These are phyloP conservation scores for Lutjanus erythropterus DNA, from an alignment of 2,113 vertebrate species.

Conservation along the genomic window DNA sequence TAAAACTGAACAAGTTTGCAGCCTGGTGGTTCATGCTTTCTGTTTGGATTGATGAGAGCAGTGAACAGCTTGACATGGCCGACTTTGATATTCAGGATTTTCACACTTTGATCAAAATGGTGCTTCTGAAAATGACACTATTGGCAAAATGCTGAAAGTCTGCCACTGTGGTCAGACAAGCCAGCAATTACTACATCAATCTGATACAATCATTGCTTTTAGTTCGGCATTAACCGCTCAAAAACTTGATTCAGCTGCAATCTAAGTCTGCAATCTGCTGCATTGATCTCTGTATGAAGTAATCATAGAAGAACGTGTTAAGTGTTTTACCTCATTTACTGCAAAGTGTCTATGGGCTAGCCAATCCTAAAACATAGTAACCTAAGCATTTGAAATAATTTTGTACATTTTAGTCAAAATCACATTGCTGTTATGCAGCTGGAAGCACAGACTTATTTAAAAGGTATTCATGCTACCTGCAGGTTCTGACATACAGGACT, in stretches of 20 bases:
- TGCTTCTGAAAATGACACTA: constrained; percentile 2
- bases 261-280: not conserved
- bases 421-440: not conserved
- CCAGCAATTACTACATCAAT: not conserved
- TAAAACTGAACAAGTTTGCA: not conserved
- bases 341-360: not conserved
- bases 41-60: constrained; percentile 23
- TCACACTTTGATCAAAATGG: constrained; percentile 15
- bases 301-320: not conserved
- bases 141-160: not conserved
- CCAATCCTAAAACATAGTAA: not conserved
- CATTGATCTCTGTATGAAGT: not conserved
- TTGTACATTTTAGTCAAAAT: not conserved
- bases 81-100: constrained; percentile 11
- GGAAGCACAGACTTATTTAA: not conserved
- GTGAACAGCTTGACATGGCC: not conserved
- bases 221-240: not conserved
- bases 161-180: constrained; percentile 3
- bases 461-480: not conserved
- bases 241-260: not conserved
- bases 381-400: not conserved
- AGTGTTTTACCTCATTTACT: not conserved
- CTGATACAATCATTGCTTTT: not conserved
- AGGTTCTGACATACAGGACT: not conserved
- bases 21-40: not conserved